Conservation (phyloP, 2,113 vertebrate genomes). For the Misgurnus mizolepis region DNA sequence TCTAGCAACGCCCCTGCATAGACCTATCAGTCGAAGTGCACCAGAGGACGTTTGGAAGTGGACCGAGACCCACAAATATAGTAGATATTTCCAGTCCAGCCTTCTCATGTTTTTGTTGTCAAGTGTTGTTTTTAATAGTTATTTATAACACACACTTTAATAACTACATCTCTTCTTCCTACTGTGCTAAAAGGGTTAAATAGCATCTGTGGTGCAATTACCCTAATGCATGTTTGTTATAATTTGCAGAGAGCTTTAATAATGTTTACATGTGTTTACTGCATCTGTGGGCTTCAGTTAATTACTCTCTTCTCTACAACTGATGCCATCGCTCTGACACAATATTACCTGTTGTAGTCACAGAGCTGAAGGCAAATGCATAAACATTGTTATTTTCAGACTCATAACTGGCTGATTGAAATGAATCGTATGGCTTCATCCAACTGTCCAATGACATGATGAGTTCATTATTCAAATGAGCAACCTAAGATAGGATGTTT, state of each 20-base stretch:
- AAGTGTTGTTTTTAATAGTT: background rate
- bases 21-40: too few species aligned
- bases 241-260: slow-evolving; percentile 34
- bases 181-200: slow-evolving; percentile 38
- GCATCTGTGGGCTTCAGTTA: slow-evolving; percentile 11
- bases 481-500: background rate
- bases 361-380: background rate
- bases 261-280: slow-evolving; percentile 35
- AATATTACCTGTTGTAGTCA: slow-evolving; percentile 14
- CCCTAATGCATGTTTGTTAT: slow-evolving; percentile 49
- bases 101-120: too few species aligned
- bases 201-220: slow-evolving; percentile 37
- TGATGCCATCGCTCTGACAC: slow-evolving; percentile 7
- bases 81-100: too few species aligned
- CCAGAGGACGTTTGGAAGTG: too few species aligned
- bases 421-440: background rate
- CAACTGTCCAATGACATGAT: background rate
- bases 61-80: too few species aligned
- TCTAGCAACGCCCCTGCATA: too few species aligned
- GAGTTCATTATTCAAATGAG: slow-evolving; percentile 10
- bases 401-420: slow-evolving; percentile 2
- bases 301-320: background rate
- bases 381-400: background rate
- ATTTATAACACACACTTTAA: background rate
- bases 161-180: background rate